Conservation (phyloP, 2,888 invertebrate genomes). For the Saturnia pavonia region DNA sequence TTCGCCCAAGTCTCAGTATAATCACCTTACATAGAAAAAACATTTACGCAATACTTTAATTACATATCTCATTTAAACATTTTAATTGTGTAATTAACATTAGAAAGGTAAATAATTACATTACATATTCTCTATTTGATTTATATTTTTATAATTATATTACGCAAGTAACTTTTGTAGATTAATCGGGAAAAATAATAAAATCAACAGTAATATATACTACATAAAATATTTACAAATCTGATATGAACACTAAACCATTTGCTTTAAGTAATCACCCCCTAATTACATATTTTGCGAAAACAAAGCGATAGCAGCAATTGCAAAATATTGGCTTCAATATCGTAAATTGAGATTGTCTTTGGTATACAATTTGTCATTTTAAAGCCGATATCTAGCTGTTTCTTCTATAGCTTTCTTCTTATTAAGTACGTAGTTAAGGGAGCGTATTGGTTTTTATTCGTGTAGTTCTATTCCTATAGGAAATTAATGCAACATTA, state of each 20-base stretch:
- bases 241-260: not conserved
- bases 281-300: too few relatives aligned
- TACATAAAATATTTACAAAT: not conserved
- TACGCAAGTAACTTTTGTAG: not conserved
- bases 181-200: too few relatives aligned
- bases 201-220: not conserved
- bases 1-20: not conserved
- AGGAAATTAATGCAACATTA: not conserved
- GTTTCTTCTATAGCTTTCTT: too few relatives aligned
- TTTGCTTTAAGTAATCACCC: not conserved
- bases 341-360: too few relatives aligned
- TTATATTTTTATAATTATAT: not conserved
- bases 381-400: too few relatives aligned
- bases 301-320: too few relatives aligned
- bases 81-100: not conserved
- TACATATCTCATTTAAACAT: not conserved
- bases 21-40: not conserved
- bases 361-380: too few relatives aligned
- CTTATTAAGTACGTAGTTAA: too few relatives aligned
- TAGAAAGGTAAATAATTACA: not conserved
- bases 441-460: not conserved
- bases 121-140: not conserved
- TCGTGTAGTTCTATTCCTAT: not conserved
- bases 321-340: too few relatives aligned
- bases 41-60: not conserved